Evolutionary conservation across 2,888 invertebrate species (phyloP).

Genomic region (Meteorus colon): DNA sequence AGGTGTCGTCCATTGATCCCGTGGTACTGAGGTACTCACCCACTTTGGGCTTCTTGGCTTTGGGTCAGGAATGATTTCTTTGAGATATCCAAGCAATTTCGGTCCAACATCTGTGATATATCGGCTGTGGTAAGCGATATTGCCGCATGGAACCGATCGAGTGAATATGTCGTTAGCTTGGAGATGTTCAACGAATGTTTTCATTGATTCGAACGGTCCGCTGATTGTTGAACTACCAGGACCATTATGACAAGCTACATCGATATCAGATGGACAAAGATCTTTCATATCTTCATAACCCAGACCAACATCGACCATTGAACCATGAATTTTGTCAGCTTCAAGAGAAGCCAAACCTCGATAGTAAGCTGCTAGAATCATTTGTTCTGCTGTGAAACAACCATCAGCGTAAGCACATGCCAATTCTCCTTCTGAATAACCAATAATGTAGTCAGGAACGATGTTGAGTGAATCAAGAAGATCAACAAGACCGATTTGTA

Average conservation of each 20-base stretch:
- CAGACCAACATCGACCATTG: conserved; percentile 91
- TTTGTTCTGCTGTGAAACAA: conserved; percentile 76
- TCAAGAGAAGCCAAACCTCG: conserved; percentile 66
- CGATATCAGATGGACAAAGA: conserved; percentile 84
- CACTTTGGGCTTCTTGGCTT: conserved; percentile 83
- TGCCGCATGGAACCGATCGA: conserved; percentile 87
- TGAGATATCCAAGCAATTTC: conserved; percentile 79
- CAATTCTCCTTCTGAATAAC: conserved; percentile 95
- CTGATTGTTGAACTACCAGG: conserved; percentile 91
- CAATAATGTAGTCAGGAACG: conserved; percentile 83
- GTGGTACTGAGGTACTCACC: conserved; percentile 89
- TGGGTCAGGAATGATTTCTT: conserved; percentile 79
- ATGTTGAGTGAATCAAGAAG: conserved; percentile 79
- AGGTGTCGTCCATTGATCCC: conserved; percentile 81
- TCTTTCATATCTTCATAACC: conserved; percentile 77
- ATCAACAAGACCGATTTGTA: conserved; percentile 81
- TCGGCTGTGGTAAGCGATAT: conserved; percentile 92
- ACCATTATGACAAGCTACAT: conserved; percentile 91
- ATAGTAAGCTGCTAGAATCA: conserved; percentile 64
- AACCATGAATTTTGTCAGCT: conserved; percentile 77
- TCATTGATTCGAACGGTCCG: conserved; percentile 84
- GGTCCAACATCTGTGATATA: conserved; percentile 86
- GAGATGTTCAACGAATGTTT: conserved; percentile 79
- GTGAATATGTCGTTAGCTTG: conserved; percentile 85
- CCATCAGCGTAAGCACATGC: conserved; percentile 91